Conservation (phyloP, 2,797 vertebrate genomes). For the Tympanoctomys barrerae region DNA sequence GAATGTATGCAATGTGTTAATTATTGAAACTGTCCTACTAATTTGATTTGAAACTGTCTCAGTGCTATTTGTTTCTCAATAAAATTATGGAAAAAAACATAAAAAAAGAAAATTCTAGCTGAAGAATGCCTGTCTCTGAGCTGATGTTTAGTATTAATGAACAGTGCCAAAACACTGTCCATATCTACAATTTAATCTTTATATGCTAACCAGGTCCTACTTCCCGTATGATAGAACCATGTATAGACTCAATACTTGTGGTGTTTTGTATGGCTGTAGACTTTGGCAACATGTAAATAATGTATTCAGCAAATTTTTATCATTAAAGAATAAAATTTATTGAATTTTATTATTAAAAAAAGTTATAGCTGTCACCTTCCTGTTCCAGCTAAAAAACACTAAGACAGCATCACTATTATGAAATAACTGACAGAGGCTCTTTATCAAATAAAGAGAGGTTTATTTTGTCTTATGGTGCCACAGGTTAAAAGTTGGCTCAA, state of each 20-base stretch:
- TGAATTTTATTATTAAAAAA: slow-evolving; percentile 89
- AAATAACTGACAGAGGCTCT: neutral
- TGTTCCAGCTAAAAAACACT: neutral
- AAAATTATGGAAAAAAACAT: too few species aligned
- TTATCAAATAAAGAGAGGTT: neutral
- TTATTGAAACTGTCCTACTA: too few species aligned
- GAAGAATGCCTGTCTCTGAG: slow-evolving; percentile 61
- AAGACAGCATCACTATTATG: neutral
- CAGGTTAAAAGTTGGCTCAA: neutral
- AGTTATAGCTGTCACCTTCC: neutral
- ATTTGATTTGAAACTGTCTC: too few species aligned
- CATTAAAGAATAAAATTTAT: slow-evolving; percentile 86
- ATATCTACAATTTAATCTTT: slow-evolving; percentile 81
- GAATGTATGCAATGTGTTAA: too few species aligned
- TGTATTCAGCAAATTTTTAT: slow-evolving; percentile 90
- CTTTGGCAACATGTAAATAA: slow-evolving; percentile 89
- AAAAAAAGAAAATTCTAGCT: too few species aligned
- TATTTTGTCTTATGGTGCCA: neutral
- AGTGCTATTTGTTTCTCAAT: too few species aligned
- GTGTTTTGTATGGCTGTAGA: slow-evolving; percentile 83
- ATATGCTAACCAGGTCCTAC: slow-evolving; percentile 71
- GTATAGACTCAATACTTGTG: slow-evolving; percentile 79
- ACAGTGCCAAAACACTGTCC: slow-evolving; percentile 89
- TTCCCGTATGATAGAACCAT: slow-evolving; percentile 80
- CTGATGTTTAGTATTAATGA: slow-evolving; percentile 72